Base-by-base conservation (phyloP, 2,113 vertebrate genomes). In the Aphelocoma coerulescens region DNA sequence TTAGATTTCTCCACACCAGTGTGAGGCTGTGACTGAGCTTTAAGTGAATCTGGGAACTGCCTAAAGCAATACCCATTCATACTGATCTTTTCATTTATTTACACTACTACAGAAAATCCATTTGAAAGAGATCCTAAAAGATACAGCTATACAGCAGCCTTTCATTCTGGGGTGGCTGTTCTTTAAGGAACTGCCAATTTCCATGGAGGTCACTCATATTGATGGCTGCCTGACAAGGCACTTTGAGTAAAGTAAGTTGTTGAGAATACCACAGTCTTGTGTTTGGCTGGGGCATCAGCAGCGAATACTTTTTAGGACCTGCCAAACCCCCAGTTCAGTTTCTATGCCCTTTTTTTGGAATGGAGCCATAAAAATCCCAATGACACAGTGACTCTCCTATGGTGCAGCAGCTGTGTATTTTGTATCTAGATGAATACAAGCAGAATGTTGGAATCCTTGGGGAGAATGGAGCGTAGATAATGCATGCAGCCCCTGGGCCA, bases 101-200 rank as follows among this genome's bases (percentile, higher is more conserved):
- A 87, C 49, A 65, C 79, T 86, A 57, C 76, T 92, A 75, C 65
- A 87, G 90, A 95, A 95, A 95, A 78, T 77, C 30, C 6, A 1
- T 88, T 93, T 93, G 82, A 95, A 96, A 94, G 88, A 96, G 79
- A 93, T 86, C 85, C 82, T 81, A 37, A 88, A 90, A 92, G 93
- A 81, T 91, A 87, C 30, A 77, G 71, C 93, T 54, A 15, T 82
- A 39, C 55, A 86, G 41, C 66, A 81, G 75, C 35, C 49, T 91
- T 96, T 91, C 73, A 52, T 93, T 94, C 79, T 65, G 61, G 76
- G 88, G 52, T 37, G 62, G 83, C 91, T 89, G 88, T 92, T 93
- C 83, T 94, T 74, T 92, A 91, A 72, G 83, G 69, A 95, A 61
- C 65, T 91, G 88, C 88, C 91, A 91, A 6, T 91, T 88, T 93